Base-by-base conservation (phyloP, 2,888 invertebrate genomes). In the Azorinus chamasolen region DNA sequence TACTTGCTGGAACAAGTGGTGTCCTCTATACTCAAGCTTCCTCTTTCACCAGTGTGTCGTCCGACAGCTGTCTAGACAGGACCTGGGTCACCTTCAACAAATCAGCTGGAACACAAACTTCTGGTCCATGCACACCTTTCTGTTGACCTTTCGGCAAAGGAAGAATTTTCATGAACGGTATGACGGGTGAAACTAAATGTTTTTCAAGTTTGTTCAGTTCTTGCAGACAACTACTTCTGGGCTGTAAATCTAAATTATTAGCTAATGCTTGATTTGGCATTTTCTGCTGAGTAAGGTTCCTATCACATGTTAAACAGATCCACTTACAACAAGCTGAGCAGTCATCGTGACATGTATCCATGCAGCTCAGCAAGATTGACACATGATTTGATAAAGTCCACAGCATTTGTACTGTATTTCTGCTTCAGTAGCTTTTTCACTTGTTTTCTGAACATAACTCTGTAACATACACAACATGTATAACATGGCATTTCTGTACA, bases 81-180 rank as follows among this genome's bases (percentile, higher is more conserved):
- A 5, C 10, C 10, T 8, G 6, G 24, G 10, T 12, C n/a, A n/a
- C n/a, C 4, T 14, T 8, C 24, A 8, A 6, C 10, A n/a, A 24
- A 20, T 53, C 53, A 22, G n/a, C 20, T 22, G 53, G 53, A 10
- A 53, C 53, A 53, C 24, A 24, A 10, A 55, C 18, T 37, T n/a
- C 55, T 24, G 55, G 27, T 55, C 55, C 55, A 32, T 8, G 4
- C 5, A 55, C 16, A n/a, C 8, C 55, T 32, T 55, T 27, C 37
- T 55, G 55, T 3, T 39, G 37, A 16, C 55, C 55, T 55, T n/a
- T 32, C 37, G 55, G 55, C 37, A 27, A n/a, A 14, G 55, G 10
- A 6, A 55, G 8, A 3, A 55, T 12, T 18, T 55, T 55, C 55
- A 55, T 55, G 18, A 55, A 55, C 12, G 55, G 55, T n/a, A 55